Evolutionary conservation across 2,113 vertebrate genomes (phyloP).

Genomic region (Lasiurus borealis): DNA sequence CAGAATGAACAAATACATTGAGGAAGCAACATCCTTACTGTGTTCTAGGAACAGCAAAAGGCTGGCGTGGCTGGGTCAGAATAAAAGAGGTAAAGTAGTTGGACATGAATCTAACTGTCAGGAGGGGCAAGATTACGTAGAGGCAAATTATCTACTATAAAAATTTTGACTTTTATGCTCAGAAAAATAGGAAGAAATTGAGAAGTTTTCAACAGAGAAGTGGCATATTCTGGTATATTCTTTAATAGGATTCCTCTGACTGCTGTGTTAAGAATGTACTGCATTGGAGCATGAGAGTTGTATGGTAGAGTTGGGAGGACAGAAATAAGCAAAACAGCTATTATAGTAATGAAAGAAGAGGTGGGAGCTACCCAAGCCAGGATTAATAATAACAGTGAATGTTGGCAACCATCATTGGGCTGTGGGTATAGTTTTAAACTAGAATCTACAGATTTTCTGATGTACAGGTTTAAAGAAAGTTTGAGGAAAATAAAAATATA

Average conservation of each 20-base stretch:
- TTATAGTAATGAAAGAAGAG: background rate
- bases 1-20: background rate
- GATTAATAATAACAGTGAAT: background rate
- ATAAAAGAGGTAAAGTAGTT: background rate
- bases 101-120: background rate
- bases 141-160: background rate
- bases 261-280: background rate
- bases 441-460: background rate
- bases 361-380: background rate
- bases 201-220: background rate
- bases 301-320: background rate
- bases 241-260: background rate
- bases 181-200: background rate
- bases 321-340: background rate
- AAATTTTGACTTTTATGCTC: background rate
- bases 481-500: background rate
- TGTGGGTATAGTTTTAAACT: background rate
- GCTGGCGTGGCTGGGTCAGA: background rate
- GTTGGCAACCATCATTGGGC: background rate
- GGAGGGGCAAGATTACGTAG: background rate
- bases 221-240: background rate
- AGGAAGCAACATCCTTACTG: background rate
- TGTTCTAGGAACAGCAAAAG: background rate
- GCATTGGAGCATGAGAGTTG: background rate
- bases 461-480: background rate